A percentile compares a stretch with the other conserved stretches of the same genome.
phyloP scores from a whole-genome alignment of 2,888 invertebrate species.

The Conistra vaccinii region DNA sequence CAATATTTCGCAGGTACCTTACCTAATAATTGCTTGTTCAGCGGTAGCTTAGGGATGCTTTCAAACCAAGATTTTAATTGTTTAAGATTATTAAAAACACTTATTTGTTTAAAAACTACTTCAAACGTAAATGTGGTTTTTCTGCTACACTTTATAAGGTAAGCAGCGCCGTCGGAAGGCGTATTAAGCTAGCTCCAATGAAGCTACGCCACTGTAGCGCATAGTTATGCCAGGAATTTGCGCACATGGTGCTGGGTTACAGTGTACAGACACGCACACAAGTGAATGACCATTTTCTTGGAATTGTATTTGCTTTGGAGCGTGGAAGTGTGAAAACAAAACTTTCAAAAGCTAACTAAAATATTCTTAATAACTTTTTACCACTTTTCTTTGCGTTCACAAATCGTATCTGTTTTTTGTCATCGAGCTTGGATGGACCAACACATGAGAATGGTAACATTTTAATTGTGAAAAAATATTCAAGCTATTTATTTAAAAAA shows the following conservation, averaged over 20 bases:
- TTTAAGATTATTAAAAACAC: not conserved
- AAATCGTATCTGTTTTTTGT: too few relatives aligned
- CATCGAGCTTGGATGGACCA: too few relatives aligned
- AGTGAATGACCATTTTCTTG: slow-evolving; percentile 18
- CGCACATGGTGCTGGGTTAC: slow-evolving; percentile 71
- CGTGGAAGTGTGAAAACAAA: not conserved
- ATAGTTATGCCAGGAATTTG: slow-evolving; percentile 81
- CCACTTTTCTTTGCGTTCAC: not conserved
- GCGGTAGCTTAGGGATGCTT: not conserved
- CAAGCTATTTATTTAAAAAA: too few relatives aligned
- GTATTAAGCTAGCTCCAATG: slow-evolving; percentile 62
- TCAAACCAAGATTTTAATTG: not conserved
- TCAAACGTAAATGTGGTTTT: not conserved
- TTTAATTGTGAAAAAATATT: too few relatives aligned
- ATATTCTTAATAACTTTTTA: not conserved
- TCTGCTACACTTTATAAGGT: not conserved
- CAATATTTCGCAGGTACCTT: too few relatives aligned
- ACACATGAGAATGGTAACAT: too few relatives aligned
- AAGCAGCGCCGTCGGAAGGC: slow-evolving; percentile 29
- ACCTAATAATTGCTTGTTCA: not conserved
- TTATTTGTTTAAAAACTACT: not conserved
- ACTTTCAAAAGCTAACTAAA: too few relatives aligned
- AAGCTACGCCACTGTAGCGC: slow-evolving; percentile 63
- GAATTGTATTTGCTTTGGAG: too few relatives aligned
- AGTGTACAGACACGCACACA: slow-evolving; percentile 67